Base-by-base conservation (phyloP, 2,797 vertebrate species). In the Tiaroga cobitis region DNA sequence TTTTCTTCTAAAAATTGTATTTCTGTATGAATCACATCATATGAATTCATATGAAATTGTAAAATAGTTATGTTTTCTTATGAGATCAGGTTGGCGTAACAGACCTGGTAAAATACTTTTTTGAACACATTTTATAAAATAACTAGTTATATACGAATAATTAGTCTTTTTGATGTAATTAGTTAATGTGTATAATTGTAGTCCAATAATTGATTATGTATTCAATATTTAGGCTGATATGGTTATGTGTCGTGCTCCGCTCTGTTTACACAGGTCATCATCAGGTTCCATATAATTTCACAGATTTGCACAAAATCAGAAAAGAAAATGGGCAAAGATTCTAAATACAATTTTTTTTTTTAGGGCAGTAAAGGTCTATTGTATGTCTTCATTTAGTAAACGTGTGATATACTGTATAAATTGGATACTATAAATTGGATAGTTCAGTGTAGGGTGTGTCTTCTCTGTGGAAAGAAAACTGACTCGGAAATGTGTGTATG, bases 391-490 rank as follows among this genome's bases (percentile, higher is more conserved):
- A 32, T 65, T 32, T 51, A 74, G 43, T 11, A 51, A 74, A 21
- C 0, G 3, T 54, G 43, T 49, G 70, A 73, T 73, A 49, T 63
- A 46, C 21, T 65, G 39, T 16, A 16, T 49, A 16, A 13, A 13
- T 43, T 13, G 10, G 11, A 43, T 43, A 3, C 3, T 41, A 41
- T 41, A 41, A 13, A 46, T 29, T 79, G 63, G 26, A 79, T 63
- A 11, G 41, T 10, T 49, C 21, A 80, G 43, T 49, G 29, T n/a
- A 51, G 19, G 13, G 11, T 39, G 26, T 82, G 70, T 78, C 37
- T 41, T 80, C 51, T 85, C n/a, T 32, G 29, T 56, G 67, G 34
- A 69, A 79, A 37, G 34, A 72, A 70, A 81, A 41, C 18, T 34
- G 61, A 32, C 8, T 32, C 4, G 2, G 32, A 8, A 78, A 41